Conservation (phyloP, 2,888 invertebrate species). For the Boloria selene region DNA sequence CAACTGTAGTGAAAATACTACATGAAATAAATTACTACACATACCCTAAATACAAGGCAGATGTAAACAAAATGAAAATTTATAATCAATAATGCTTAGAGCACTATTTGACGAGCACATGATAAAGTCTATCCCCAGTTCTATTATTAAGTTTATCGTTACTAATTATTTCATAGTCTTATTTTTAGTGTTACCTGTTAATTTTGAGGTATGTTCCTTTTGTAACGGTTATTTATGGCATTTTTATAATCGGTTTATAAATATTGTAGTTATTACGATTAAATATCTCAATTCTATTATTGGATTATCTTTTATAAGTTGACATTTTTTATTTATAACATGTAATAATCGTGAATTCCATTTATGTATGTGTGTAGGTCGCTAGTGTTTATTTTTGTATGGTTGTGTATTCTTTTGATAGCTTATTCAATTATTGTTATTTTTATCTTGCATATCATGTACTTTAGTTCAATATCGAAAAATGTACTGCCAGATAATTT, state of each 20-base stretch:
- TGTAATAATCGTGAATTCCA: slow-evolving; percentile 6
- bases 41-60: not conserved
- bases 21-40: no score
- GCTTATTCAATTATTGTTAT: slow-evolving; percentile 11
- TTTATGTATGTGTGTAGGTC: not conserved
- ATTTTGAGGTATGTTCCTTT: slow-evolving; percentile 55
- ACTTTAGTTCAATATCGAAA: slow-evolving; percentile 16
- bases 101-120: slow-evolving; percentile 68
- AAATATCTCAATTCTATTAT: not conserved
- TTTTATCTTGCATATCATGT: slow-evolving; percentile 1
- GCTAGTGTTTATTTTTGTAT: slow-evolving; percentile 17
- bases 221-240: slow-evolving; percentile 31
- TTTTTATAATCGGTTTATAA: not conserved
- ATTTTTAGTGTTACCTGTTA: slow-evolving; percentile 68
- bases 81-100: slow-evolving; percentile 43
- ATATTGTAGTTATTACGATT: not conserved
- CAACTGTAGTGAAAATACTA: no score
- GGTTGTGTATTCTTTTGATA: slow-evolving; percentile 13
- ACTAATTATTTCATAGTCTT: slow-evolving; percentile 71
- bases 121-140: slow-evolving; percentile 58
- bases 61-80: slow-evolving; percentile 7
- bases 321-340: not conserved
- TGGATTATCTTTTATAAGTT: slow-evolving; percentile 9
- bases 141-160: slow-evolving; percentile 66
- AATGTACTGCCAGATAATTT: slow-evolving; percentile 39